Conservation (phyloP, 2,797 vertebrate genomes). For the Vespertilio murinus region DNA sequence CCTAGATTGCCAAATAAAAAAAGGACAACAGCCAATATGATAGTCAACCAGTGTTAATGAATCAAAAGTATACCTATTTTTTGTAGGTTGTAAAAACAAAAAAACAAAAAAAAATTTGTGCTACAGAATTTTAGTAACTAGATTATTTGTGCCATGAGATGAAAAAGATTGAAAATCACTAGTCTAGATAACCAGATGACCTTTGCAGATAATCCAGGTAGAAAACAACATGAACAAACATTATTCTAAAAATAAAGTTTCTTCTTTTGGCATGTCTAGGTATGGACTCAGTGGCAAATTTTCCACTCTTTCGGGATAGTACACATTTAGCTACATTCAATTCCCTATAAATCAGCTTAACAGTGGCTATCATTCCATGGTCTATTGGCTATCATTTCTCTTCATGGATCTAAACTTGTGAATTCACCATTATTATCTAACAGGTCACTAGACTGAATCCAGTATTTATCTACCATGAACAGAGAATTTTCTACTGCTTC, state of each 20-base stretch:
- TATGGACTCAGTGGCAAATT: conserved; percentile 4
- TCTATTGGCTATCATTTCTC: conserved; percentile 48
- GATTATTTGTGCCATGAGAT: not conserved
- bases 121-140: not conserved
- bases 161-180: not conserved
- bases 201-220: conserved; percentile 28
- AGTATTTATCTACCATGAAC: conserved; percentile 58
- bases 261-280: not conserved
- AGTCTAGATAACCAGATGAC: conserved; percentile 38
- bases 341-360: conserved; percentile 62
- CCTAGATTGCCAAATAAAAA: not conserved
- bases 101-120: not conserved
- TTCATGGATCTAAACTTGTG: conserved; percentile 65
- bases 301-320: conserved; percentile 13
- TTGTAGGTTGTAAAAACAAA: not conserved
- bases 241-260: conserved; percentile 46
- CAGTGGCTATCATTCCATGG: conserved; percentile 40
- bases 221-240: conserved; percentile 6
- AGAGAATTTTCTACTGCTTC: conserved; percentile 46
- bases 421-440: conserved; percentile 48
- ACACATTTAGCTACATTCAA: conserved; percentile 38
- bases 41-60: not conserved
- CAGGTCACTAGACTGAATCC: conserved; percentile 51
- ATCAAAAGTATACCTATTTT: not conserved
- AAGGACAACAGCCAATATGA: not conserved